Evolutionary conservation across 2,888 invertebrate genomes (phyloP).

Genomic region (Subacronicta megacephala): DNA sequence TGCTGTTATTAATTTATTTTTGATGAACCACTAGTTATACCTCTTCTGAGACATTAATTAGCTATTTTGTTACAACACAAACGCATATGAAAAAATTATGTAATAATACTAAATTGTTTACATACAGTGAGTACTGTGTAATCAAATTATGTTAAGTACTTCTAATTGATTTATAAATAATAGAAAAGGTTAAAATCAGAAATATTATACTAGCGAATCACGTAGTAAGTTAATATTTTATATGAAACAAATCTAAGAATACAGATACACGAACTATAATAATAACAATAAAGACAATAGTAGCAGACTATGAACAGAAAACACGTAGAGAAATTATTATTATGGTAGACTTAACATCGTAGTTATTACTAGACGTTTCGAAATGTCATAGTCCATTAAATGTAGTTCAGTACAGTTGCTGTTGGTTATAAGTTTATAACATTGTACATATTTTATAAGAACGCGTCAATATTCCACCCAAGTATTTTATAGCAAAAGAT

Average conservation of each 20-base stretch:
- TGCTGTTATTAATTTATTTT: too few species aligned
- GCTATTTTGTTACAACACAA: too few species aligned
- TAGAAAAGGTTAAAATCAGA: too few species aligned
- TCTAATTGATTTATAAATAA: too few species aligned
- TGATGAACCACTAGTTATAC: too few species aligned
- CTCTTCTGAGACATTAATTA: too few species aligned
- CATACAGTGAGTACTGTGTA: too few species aligned
- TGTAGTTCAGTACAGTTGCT: constrained; percentile 35
- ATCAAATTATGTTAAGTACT: too few species aligned
- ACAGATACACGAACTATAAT: constrained; percentile 35
- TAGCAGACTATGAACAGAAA: constrained; percentile 54
- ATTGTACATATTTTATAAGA: constrained; percentile 31
- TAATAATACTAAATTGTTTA: too few species aligned
- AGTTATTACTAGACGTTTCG: constrained; percentile 59
- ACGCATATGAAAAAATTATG: too few species aligned
- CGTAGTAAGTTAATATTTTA: constrained; percentile 7
- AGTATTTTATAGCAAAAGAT: background rate
- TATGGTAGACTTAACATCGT: constrained; percentile 51
- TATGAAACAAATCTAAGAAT: constrained; percentile 16
- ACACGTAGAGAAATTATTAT: constrained; percentile 55
- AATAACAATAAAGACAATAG: constrained; percentile 39
- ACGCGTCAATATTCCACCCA: constrained; percentile 19
- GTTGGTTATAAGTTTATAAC: constrained; percentile 39
- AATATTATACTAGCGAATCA: background rate
- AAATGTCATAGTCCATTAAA: constrained; percentile 59